phyloP scores from a whole-genome alignment of 2,113 vertebrate genomes.

The Beaufortia kweichowensis region DNA sequence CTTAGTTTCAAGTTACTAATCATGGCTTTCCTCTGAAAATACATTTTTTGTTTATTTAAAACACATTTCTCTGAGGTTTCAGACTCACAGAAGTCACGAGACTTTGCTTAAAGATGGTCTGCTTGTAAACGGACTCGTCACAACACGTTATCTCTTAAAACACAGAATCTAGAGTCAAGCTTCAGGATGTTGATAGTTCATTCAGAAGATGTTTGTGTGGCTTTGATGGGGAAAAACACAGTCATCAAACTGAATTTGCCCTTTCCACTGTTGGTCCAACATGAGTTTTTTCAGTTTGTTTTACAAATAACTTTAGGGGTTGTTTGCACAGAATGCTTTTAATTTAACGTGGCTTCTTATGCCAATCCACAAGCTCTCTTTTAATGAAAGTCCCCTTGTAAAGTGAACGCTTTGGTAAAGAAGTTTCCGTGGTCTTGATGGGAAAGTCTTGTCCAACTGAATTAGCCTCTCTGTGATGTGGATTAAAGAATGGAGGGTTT shows the following conservation, averaged over 20 bases:
- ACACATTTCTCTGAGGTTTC: constrained; percentile 61
- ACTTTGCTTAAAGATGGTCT: constrained; percentile 10
- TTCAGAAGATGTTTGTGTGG: too few relatives aligned
- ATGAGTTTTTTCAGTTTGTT: neutral
- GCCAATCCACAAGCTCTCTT: too few relatives aligned
- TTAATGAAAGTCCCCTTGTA: neutral
- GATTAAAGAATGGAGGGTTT: too few relatives aligned
- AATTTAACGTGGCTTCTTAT: neutral
- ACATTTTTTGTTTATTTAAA: constrained; percentile 69
- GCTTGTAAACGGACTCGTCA: constrained; percentile 10
- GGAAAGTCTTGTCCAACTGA: too few relatives aligned
- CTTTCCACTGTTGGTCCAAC: neutral
- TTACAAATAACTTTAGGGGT: neutral
- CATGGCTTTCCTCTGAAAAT: constrained; percentile 67
- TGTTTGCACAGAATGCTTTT: neutral
- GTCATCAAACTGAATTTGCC: constrained; percentile 1
- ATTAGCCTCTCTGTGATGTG: too few relatives aligned
- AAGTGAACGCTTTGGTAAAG: neutral
- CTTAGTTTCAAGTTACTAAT: constrained; percentile 74
- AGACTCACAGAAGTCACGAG: constrained; percentile 1
- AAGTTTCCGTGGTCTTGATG: neutral
- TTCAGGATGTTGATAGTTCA: too few relatives aligned
- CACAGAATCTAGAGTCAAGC: too few relatives aligned
- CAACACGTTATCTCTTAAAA: constrained; percentile 3
- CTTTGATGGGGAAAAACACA: neutral